Evolutionary conservation across 2,888 invertebrate species (phyloP).

Genomic region (Acronicta aceris): DNA sequence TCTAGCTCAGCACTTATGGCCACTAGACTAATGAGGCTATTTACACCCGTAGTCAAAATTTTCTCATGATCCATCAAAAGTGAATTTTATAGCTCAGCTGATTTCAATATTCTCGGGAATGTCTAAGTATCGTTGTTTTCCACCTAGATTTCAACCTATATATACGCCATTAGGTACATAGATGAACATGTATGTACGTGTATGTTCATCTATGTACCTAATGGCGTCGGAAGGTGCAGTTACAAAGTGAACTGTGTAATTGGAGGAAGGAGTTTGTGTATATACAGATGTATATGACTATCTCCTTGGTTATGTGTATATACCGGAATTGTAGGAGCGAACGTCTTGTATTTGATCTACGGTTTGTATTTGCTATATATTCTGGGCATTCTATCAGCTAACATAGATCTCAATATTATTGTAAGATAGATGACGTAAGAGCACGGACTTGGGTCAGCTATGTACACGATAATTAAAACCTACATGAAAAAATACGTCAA

Average conservation of each 20-base stretch:
- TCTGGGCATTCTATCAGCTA: background rate
- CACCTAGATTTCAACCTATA: too few relatives aligned
- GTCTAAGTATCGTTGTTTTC: too few relatives aligned
- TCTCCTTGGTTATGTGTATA: conserved; percentile 3
- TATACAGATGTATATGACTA: conserved; percentile 10
- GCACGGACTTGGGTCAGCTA: too few relatives aligned
- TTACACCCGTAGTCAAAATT: too few relatives aligned
- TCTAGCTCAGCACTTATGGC: too few relatives aligned
- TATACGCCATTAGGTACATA: background rate
- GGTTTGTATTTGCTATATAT: conserved; percentile 7
- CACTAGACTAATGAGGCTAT: too few relatives aligned
- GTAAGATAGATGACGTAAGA: background rate
- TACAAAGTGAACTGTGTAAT: conserved; percentile 47
- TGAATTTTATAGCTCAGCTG: too few relatives aligned
- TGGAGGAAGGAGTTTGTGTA: conserved; percentile 13
- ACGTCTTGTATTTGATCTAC: conserved; percentile 40
- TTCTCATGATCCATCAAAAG: too few relatives aligned
- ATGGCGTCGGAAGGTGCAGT: conserved; percentile 31
- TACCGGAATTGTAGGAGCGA: conserved; percentile 15
- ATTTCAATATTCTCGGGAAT: too few relatives aligned
- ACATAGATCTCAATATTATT: background rate
- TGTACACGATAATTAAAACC: too few relatives aligned
- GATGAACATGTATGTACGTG: too few relatives aligned
- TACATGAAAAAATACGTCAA: too few relatives aligned
- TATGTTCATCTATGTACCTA: conserved; percentile 6